These are phyloP conservation scores for Lagopus leucura DNA, from an alignment of 2,113 vertebrate species.

Conservation along the genomic window DNA sequence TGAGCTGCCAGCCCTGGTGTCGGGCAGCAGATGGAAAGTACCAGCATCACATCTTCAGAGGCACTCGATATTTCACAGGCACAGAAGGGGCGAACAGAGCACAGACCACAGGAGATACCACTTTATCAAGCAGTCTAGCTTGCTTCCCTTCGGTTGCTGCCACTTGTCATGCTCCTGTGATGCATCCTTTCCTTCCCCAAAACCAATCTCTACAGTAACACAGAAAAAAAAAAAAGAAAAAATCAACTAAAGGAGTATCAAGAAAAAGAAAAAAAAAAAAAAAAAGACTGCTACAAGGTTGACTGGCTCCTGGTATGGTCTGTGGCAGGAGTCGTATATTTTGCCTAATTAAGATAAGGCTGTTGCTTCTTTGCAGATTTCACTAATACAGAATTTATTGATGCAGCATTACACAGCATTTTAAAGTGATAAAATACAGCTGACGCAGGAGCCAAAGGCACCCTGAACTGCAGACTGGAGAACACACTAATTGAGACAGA, in stretches of 20 bases:
- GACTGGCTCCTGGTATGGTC: slow-evolving; percentile 3
- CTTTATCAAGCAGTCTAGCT: neutral
- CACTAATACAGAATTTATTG: slow-evolving; percentile 62
- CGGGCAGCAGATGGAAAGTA: neutral
- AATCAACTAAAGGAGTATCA: neutral
- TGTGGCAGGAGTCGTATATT: slow-evolving; percentile 66
- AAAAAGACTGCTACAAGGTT: neutral
- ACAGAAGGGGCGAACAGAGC: neutral
- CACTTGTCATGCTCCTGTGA: neutral
- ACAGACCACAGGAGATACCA: neutral
- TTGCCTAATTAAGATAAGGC: slow-evolving; percentile 73
- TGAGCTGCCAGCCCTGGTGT: neutral
- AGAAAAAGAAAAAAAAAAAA: neutral
- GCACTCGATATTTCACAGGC: neutral
- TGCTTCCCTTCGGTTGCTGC: neutral
- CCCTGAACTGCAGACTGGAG: slow-evolving; percentile 24
- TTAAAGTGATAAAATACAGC: slow-evolving; percentile 55
- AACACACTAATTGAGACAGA: slow-evolving; percentile 54
- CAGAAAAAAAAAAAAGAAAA: neutral
- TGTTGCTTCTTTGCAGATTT: slow-evolving; percentile 64
- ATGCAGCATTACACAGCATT: slow-evolving; percentile 31
- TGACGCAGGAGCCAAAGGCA: slow-evolving; percentile 54
- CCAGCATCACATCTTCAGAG: neutral
- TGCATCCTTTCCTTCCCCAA: neutral
- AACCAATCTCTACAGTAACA: neutral